These are phyloP conservation scores for Cheilosia vulpina DNA, from an alignment of 2,888 invertebrate species.

Conservation along the genomic window DNA sequence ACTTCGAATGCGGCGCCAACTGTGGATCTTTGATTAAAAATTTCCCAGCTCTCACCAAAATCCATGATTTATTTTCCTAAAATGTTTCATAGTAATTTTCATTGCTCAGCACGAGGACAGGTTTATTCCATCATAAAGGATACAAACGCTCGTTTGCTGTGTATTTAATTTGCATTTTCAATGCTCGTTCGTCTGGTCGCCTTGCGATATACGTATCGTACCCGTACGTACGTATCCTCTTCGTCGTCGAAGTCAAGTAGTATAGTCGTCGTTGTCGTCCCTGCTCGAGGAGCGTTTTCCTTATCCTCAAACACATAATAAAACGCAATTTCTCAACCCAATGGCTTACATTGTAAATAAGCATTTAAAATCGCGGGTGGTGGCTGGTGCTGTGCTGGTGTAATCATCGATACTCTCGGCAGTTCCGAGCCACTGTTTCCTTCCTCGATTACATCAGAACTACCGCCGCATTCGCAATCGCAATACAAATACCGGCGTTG, in stretches of 20 bases:
- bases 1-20: conserved; percentile 52
- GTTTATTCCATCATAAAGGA: conserved; percentile 65
- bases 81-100: conserved; percentile 73
- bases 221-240: not conserved
- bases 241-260: conserved; percentile 17
- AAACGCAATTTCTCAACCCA: conserved; percentile 74
- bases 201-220: not conserved
- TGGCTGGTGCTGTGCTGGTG: not conserved
- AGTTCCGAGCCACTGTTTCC: conserved; percentile 63
- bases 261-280: not conserved
- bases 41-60: conserved; percentile 64
- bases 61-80: conserved; percentile 71
- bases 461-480: conserved; percentile 29
- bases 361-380: conserved; percentile 60
- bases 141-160: conserved; percentile 49
- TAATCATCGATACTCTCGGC: conserved; percentile 68
- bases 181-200: conserved; percentile 44
- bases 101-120: conserved; percentile 69
- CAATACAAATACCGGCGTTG: conserved; percentile 8
- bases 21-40: conserved; percentile 74
- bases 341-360: conserved; percentile 73
- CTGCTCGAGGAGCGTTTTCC: conserved; percentile 43
- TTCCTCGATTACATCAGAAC: conserved; percentile 68
- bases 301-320: conserved; percentile 73
- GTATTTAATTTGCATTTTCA: conserved; percentile 74